These are phyloP conservation scores for Poeciliopsis retropinna DNA, from an alignment of 2,113 vertebrate species.

Conservation along the genomic window DNA sequence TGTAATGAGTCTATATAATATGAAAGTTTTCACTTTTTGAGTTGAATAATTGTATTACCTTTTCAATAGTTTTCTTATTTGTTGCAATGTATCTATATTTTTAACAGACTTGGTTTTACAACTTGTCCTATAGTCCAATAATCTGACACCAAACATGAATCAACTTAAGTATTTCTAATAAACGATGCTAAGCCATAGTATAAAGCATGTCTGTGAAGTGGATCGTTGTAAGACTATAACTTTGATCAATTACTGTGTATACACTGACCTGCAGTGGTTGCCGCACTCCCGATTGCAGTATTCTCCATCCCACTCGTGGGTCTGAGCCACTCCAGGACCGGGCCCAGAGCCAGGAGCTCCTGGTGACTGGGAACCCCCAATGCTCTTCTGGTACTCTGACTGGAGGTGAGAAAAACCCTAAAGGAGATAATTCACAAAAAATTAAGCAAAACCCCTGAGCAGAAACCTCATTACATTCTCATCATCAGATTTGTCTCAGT, in stretches of 20 bases:
- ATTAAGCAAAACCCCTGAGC: neutral
- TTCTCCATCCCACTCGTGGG: conserved; percentile 93
- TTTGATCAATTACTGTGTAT: neutral
- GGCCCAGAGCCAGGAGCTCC: conserved; percentile 81
- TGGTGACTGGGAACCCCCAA: conserved; percentile 91
- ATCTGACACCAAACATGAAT: too few species aligned
- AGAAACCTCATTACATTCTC: neutral
- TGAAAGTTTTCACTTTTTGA: neutral
- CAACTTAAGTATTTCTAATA: too few species aligned
- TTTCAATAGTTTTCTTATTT: neutral
- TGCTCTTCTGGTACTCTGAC: conserved; percentile 91
- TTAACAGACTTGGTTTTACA: neutral
- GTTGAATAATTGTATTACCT: neutral
- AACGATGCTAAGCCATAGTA: neutral
- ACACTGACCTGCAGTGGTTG: conserved; percentile 93
- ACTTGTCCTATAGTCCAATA: neutral
- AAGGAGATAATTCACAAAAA: neutral
- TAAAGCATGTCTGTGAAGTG: neutral
- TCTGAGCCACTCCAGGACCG: conserved; percentile 83
- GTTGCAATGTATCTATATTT: neutral
- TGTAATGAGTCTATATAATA: neutral
- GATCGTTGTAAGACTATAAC: conserved; percentile 3
- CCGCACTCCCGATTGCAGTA: conserved; percentile 96
- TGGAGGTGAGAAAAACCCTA: conserved; percentile 95
- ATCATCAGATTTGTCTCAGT: conserved; percentile 21